Base-by-base conservation (phyloP, 2,888 invertebrate genomes). In the Idaea dimidiata region DNA sequence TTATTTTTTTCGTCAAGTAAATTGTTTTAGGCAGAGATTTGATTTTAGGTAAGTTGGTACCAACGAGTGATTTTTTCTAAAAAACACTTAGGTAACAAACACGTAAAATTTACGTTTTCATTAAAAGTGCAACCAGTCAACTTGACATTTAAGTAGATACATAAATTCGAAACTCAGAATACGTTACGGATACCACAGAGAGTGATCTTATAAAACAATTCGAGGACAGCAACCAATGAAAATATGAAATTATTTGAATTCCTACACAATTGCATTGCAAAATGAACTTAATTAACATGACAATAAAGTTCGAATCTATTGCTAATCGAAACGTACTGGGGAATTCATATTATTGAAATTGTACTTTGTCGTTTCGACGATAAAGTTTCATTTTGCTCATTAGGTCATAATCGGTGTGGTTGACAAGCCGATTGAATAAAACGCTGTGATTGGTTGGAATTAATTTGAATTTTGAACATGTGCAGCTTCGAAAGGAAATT, bases 391-490 rank as follows among this genome's bases (percentile, higher is more conserved):
- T 59, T 61, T 64, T 53, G 0, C 59, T 14, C 8, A 43, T 7
- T 43, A 16, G 32, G 17, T 17, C 63, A 69, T 66, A 65, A 75
- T 65, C 68, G 79, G 78, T 76, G 80, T 80, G 79, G 78, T 75
- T 61, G 80, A 71, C 80, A 72, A 74, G 80, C 80, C 80, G 76
- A 73, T 78, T 65, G 60, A 75, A 79, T 76, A 59, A 67, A 24
- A 69, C 54, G 17, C 54, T 63, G 58, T 71, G 70, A 80, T 81
- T 81, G 80, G 81, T 67, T 7, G 57, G 68, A 53, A 58, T 70
- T 64, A 55, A 65, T 60, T 69, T 60, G 68, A 69, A 73, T 70
- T 73, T 72, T 71, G 64, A 62, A 68, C 66, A 69, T 73, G 67
- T 68, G 69, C 66, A 54, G 57, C 56, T 64, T 55, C 43, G 57